Conservation (phyloP, 2,888 invertebrate genomes). For the Malachius bipustulatus region DNA sequence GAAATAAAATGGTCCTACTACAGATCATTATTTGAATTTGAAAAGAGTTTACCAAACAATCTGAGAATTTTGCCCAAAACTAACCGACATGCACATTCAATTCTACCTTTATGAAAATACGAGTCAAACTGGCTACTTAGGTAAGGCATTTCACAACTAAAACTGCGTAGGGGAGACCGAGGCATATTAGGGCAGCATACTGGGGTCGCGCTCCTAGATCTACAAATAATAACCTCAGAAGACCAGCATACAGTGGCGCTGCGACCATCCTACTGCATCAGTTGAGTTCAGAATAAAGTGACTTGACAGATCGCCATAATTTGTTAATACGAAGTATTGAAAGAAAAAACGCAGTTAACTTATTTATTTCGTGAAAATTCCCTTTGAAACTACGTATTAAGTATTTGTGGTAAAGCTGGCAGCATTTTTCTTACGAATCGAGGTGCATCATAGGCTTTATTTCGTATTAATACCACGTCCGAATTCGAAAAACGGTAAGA, state of each 20-base stretch:
- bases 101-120: no score
- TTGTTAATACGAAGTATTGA: conserved; percentile 2
- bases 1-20: no score
- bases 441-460: conserved; percentile 3
- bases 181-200: conserved; percentile 2
- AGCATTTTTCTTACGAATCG: background rate
- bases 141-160: no score
- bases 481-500: background rate
- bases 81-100: no score
- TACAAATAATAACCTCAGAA: conserved; percentile 1
- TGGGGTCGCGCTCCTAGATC: background rate
- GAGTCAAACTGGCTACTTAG: no score
- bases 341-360: background rate
- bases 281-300: background rate
- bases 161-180: conserved; percentile 1
- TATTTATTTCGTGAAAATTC: conserved; percentile 2
- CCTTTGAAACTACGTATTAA: background rate
- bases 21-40: no score
- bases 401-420: conserved; percentile 1
- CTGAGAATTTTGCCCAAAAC: no score
- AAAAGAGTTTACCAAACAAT: no score
- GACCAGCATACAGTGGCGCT: conserved; percentile 1
- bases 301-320: background rate
- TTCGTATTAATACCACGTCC: background rate
- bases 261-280: conserved; percentile 1